These are phyloP conservation scores for Rotaria socialis DNA, from an alignment of 2,888 invertebrate species.

Conservation along the genomic window DNA sequence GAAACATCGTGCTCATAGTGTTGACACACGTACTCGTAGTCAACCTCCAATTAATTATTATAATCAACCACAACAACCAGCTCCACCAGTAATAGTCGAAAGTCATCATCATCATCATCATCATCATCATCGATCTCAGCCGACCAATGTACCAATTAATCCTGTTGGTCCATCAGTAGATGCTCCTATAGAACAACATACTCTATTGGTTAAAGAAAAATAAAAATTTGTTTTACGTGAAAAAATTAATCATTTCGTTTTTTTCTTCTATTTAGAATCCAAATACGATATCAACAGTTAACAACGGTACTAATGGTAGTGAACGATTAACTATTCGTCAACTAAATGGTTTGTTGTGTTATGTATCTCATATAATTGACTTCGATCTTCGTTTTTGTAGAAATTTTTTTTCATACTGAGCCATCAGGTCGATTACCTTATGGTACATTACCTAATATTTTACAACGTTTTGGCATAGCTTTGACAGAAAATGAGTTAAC, in stretches of 20 bases:
- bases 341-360: background rate
- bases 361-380: background rate
- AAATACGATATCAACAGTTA: too few relatives aligned
- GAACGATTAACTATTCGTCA: conserved; percentile 19
- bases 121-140: background rate
- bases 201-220: background rate
- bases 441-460: background rate
- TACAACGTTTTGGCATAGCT: conserved; percentile 8
- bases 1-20: conserved; percentile 9
- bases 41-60: background rate
- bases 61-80: background rate
- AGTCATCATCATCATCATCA: background rate
- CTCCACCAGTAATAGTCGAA: background rate
- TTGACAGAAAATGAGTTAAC: background rate
- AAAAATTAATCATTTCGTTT: background rate
- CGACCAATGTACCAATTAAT: background rate
- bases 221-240: background rate
- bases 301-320: background rate
- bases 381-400: background rate
- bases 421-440: conserved; percentile 1
- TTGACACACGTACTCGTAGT: background rate
- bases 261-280: background rate
- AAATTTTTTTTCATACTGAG: background rate
- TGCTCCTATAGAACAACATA: background rate
- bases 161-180: background rate